These are phyloP conservation scores for Callyntrura sp. DNA, from an alignment of 2,888 invertebrate genomes.

Conservation along the genomic window DNA sequence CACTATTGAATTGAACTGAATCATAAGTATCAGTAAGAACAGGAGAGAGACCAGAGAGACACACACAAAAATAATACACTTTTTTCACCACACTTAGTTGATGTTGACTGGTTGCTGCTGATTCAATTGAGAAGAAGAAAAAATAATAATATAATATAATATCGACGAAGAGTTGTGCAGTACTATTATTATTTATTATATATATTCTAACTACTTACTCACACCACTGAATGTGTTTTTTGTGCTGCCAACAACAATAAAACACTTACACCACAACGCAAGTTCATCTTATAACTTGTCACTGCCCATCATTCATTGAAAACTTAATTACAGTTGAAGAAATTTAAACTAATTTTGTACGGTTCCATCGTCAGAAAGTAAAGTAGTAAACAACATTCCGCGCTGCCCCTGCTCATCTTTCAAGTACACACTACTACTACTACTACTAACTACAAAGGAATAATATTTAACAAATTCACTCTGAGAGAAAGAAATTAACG, in stretches of 20 bases:
- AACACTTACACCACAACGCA: slow-evolving; percentile 56
- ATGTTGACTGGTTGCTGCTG: slow-evolving; percentile 26
- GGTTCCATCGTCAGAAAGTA: background rate
- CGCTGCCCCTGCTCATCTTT: slow-evolving; percentile 71
- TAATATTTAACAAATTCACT: background rate
- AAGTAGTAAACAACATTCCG: slow-evolving; percentile 20
- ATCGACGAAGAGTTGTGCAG: slow-evolving; percentile 62
- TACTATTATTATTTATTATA: slow-evolving; percentile 60
- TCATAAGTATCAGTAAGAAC: slow-evolving; percentile 43
- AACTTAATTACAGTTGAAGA: slow-evolving; percentile 61
- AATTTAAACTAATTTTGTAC: slow-evolving; percentile 42
- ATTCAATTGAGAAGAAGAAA: slow-evolving; percentile 62
- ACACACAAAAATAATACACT: slow-evolving; percentile 53
- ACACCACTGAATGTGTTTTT: slow-evolving; percentile 66
- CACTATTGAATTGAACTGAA: slow-evolving; percentile 69
- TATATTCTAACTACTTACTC: slow-evolving; percentile 46
- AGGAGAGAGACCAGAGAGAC: slow-evolving; percentile 35
- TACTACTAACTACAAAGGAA: background rate
- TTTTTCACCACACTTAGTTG: slow-evolving; percentile 15
- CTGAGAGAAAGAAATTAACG: background rate
- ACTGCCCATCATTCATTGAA: slow-evolving; percentile 77
- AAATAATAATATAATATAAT: slow-evolving; percentile 59
- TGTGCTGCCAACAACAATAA: slow-evolving; percentile 69
- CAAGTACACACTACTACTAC: background rate
- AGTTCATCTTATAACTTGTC: slow-evolving; percentile 76